Conservation (phyloP, 2,113 vertebrate species). For the cat (Felis catus) region F.catus_Fca126_mat1.0 CM031414.1:39345001-39345500, state of each 20-base stretch:
- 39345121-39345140: neutral
- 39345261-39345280: neutral
- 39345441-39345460: neutral
- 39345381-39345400: neutral
- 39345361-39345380: neutral
- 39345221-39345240: neutral
- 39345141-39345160: neutral
- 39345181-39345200: neutral
- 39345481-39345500: neutral
- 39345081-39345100: neutral
- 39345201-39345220: neutral
- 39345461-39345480: neutral
- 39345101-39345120: neutral
- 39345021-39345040: neutral
- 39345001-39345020: neutral
- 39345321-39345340: neutral
- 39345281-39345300: neutral
- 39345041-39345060: neutral
- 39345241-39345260: neutral
- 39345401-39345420: neutral
- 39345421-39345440: neutral
- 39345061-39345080: neutral
- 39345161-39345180: neutral
- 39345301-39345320: neutral
- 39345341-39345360: neutral